phyloP scores from a whole-genome alignment of 1,140 invertebrate species.

The Proctacanthus coquilletti region DNA sequence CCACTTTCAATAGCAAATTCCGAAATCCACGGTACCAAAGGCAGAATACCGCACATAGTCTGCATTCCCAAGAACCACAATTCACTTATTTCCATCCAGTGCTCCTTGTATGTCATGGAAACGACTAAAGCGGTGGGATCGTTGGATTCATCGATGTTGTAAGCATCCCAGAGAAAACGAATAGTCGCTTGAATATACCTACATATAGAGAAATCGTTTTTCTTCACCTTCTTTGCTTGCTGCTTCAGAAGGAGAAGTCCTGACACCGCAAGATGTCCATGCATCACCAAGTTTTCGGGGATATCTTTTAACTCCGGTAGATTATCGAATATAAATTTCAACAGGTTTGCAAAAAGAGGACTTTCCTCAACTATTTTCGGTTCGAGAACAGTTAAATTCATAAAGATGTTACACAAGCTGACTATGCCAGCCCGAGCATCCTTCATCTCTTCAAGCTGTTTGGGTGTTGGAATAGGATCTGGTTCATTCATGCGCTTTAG shows the following conservation, averaged over 20 bases:
- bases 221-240: conserved; percentile 61
- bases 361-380: conserved; percentile 63
- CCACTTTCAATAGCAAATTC: conserved; percentile 82
- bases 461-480: conserved; percentile 52
- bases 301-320: conserved; percentile 69
- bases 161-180: conserved; percentile 82
- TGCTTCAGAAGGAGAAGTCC: conserved; percentile 73
- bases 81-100: conserved; percentile 78
- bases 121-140: conserved; percentile 66
- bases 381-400: conserved; percentile 83
- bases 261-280: conserved; percentile 69
- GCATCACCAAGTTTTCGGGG: conserved; percentile 66
- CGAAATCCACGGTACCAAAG: conserved; percentile 71
- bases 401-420: conserved; percentile 77
- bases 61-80: conserved; percentile 90
- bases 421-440: conserved; percentile 68
- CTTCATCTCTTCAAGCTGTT: conserved; percentile 62
- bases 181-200: conserved; percentile 77
- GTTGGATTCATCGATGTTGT: conserved; percentile 72
- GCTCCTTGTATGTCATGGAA: conserved; percentile 67
- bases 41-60: conserved; percentile 64
- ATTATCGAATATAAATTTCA: conserved; percentile 77
- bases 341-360: conserved; percentile 54
- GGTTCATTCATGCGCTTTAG: conserved; percentile 55
- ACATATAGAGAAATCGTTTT: conserved; percentile 74